phyloP scores from a whole-genome alignment of 2,113 vertebrate species.

The Macrotus californicus region DNA sequence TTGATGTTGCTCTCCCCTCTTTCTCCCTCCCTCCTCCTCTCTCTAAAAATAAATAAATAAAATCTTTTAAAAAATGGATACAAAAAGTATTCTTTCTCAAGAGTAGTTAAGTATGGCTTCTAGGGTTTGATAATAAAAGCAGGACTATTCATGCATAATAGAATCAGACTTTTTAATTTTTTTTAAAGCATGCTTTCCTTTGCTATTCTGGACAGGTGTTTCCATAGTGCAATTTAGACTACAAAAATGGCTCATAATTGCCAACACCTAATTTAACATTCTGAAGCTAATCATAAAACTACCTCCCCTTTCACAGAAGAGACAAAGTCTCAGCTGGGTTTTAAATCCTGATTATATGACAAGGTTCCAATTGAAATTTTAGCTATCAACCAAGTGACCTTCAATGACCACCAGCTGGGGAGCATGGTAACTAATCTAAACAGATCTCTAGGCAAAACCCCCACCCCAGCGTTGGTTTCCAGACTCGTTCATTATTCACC shows the following conservation, averaged over 20 bases:
- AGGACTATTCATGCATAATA: conserved; percentile 71
- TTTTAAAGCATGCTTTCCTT: conserved; percentile 59
- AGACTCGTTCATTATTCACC: conserved; percentile 66
- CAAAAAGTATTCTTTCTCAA: conserved; percentile 69
- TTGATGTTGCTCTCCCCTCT: no score
- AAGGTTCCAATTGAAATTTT: conserved; percentile 78
- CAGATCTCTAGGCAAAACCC: conserved; percentile 73
- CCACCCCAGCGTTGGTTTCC: conserved; percentile 67
- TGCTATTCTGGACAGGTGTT: conserved; percentile 78
- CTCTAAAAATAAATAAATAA: no score
- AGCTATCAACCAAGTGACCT: conserved; percentile 79
- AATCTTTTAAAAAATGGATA: background rate
- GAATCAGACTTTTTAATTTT: conserved; percentile 65
- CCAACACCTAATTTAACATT: conserved; percentile 80
- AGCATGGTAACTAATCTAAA: conserved; percentile 78
- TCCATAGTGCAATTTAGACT: conserved; percentile 75
- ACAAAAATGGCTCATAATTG: conserved; percentile 76
- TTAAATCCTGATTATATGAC: conserved; percentile 79
- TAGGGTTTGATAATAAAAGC: conserved; percentile 70
- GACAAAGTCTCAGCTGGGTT: conserved; percentile 72
- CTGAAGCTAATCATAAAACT: conserved; percentile 80
- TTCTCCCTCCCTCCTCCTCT: no score
- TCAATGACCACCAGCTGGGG: conserved; percentile 74
- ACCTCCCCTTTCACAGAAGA: conserved; percentile 75
- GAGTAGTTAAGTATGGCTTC: conserved; percentile 73